phyloP scores from a whole-genome alignment of 2,888 invertebrate species.

The Stenurella melanura region DNA sequence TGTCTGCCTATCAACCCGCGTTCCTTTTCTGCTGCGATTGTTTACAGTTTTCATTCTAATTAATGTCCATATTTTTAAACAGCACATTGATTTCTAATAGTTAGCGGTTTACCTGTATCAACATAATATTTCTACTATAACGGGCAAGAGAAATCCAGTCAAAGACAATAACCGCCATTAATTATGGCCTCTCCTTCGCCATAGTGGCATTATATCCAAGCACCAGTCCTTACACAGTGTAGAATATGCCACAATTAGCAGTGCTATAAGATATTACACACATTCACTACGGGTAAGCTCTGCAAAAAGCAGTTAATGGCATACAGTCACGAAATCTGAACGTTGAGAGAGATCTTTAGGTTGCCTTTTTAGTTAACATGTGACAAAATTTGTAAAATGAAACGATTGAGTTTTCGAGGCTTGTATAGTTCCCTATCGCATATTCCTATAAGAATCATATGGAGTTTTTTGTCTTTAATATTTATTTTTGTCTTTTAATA shows the following conservation, averaged over 20 bases:
- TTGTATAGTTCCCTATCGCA: no score
- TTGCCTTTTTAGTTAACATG: no score
- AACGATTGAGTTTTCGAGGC: no score
- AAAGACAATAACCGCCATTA: constrained; percentile 46
- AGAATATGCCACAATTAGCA: constrained; percentile 34
- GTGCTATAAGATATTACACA: constrained; percentile 30
- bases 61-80: constrained; percentile 45
- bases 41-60: constrained; percentile 50
- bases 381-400: no score
- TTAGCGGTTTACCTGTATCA: constrained; percentile 26
- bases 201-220: not conserved
- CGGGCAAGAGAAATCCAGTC: constrained; percentile 31
- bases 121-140: constrained; percentile 46
- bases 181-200: constrained; percentile 41
- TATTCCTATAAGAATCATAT: no score
- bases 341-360: not conserved
- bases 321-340: constrained; percentile 50
- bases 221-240: not conserved
- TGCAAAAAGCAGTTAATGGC: constrained; percentile 50
- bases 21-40: constrained; percentile 45
- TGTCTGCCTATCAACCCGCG: constrained; percentile 46
- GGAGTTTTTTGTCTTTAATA: no score
- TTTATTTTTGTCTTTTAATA: no score
- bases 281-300: constrained; percentile 48
- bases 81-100: constrained; percentile 48